Conservation (phyloP, 1,140 invertebrate genomes). For the Drosophila auraria region DNA sequence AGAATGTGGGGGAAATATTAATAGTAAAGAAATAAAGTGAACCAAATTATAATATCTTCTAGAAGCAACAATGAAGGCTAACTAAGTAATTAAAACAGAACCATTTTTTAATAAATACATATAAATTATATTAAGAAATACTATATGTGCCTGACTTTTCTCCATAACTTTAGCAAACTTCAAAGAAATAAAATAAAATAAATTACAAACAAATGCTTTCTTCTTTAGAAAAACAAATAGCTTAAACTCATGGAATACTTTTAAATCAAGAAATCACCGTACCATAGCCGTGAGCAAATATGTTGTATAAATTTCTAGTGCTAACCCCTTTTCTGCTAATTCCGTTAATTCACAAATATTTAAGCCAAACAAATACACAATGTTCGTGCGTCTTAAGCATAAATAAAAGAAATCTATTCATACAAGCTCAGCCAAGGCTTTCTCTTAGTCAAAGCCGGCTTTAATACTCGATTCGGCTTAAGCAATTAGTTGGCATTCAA, state of each 20-base stretch:
- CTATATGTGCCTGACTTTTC: not conserved
- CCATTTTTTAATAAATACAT: not conserved
- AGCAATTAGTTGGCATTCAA: slow-evolving; percentile 66
- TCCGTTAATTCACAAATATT: slow-evolving; percentile 34
- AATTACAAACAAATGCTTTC: not conserved
- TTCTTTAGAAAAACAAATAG: slow-evolving; percentile 12
- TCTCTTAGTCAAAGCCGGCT: slow-evolving; percentile 52
- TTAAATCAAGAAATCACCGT: slow-evolving; percentile 3
- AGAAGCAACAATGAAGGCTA: not conserved
- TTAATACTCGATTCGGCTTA: slow-evolving; percentile 63
- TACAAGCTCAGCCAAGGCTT: slow-evolving; percentile 27
- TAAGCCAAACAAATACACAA: slow-evolving; percentile 30
- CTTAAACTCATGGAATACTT: slow-evolving; percentile 7
- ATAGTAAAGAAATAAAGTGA: not conserved
- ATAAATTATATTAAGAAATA: not conserved
- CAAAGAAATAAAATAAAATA: slow-evolving; percentile 8
- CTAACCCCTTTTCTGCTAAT: slow-evolving; percentile 15
- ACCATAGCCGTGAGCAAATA: slow-evolving; percentile 40
- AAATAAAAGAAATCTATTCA: slow-evolving; percentile 27
- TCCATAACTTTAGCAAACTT: not conserved
- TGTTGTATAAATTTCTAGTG: slow-evolving; percentile 25
- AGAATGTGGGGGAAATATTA: not conserved
- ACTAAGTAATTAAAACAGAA: not conserved
- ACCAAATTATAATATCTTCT: not conserved
- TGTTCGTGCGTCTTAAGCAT: slow-evolving; percentile 34